Evolutionary conservation across 2,113 vertebrate species (phyloP).

Genomic region (Cervus canadensis): DNA sequence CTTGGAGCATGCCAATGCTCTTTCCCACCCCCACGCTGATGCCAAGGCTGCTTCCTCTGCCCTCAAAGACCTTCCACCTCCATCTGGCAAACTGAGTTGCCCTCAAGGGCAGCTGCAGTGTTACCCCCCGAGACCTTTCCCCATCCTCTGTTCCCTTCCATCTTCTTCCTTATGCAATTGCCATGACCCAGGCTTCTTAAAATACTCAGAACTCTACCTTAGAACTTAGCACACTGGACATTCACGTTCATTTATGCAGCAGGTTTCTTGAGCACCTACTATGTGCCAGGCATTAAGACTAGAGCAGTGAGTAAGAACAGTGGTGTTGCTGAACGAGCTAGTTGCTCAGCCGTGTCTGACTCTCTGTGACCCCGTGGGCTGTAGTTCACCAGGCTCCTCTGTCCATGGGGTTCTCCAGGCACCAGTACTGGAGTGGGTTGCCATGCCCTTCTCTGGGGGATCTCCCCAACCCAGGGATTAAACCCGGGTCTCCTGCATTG

Average conservation of each 20-base stretch:
- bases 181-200: background rate
- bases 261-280: background rate
- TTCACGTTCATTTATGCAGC: fast-evolving
- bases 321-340: background rate
- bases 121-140: background rate
- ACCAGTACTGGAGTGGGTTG: background rate
- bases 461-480: background rate
- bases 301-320: background rate
- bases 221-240: fast-evolving
- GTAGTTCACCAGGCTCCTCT: background rate
- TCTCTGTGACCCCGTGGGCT: background rate
- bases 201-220: background rate
- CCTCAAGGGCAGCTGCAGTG: background rate
- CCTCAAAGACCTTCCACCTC: background rate
- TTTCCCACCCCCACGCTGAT: background rate
- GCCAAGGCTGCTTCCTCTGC: background rate
- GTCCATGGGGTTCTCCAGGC: background rate
- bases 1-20: fast-evolving
- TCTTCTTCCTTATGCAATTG: background rate
- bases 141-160: background rate
- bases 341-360: fast-evolving
- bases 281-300: background rate
- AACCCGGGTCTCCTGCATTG: background rate
- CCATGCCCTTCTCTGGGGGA: background rate
- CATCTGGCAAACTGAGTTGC: background rate